phyloP scores from a whole-genome alignment of 1,140 invertebrate species.

The Penaeus japonicus region DNA sequence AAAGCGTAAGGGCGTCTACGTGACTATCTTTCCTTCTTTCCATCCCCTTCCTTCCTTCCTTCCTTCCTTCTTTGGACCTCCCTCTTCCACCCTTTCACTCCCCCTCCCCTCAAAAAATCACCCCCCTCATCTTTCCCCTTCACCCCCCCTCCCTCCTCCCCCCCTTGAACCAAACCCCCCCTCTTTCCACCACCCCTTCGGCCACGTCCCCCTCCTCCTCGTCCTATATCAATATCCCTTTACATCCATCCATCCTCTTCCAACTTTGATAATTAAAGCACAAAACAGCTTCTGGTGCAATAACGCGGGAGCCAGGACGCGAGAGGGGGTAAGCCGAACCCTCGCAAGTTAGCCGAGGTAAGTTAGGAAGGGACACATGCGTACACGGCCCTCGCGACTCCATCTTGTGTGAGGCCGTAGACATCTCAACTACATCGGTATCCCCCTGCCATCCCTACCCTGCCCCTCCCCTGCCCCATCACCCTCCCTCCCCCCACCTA shows the following conservation, averaged over 20 bases:
- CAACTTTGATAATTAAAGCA: conserved; percentile 55
- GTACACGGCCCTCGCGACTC: conserved; percentile 37
- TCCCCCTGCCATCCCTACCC: neutral
- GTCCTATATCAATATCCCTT: conserved; percentile 47
- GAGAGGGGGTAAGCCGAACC: neutral
- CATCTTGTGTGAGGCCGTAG: conserved; percentile 45
- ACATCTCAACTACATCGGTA: conserved; percentile 44
- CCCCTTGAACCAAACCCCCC: neutral
- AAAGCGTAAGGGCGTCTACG: neutral
- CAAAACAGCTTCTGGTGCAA: conserved; percentile 53
- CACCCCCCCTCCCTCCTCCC: neutral
- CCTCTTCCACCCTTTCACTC: neutral
- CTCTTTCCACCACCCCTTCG: neutral
- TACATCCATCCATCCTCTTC: conserved; percentile 10
- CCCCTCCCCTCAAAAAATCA: neutral
- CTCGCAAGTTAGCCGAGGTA: conserved; percentile 39
- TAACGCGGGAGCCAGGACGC: conserved; percentile 30
- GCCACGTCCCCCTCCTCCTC: neutral
- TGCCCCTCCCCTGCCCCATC: neutral
- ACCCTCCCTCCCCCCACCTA: neutral
- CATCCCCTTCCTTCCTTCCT: neutral
- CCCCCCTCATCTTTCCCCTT: too few relatives aligned
- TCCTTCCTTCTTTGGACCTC: neutral
- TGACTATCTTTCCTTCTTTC: neutral
- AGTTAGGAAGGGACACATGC: conserved; percentile 47